Evolutionary conservation across 1,140 invertebrate genomes (phyloP), one percentile per base, ranked within the genome.

Genomic region (Camponotus vicinus): DNA sequence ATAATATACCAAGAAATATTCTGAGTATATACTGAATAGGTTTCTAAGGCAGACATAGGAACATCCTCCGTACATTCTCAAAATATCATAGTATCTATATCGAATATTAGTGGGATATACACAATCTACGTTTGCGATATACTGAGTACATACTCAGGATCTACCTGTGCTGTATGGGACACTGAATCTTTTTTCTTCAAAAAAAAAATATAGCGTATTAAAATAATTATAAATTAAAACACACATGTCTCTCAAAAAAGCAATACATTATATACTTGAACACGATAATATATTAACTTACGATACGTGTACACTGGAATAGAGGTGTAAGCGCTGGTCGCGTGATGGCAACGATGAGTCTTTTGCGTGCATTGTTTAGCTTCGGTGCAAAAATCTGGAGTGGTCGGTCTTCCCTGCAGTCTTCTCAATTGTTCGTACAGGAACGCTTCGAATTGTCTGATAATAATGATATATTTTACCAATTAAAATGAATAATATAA

Each of bases 361-460:
- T 97, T 97, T 86, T 97, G 97, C 1, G 97, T 98, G 92, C 98
- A 98, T 52, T 97, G 95, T 77, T 91, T 96, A 95, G 92, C 96
- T 92, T 95, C 96, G 49, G 94, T 95, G 91, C 95, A 96, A 92
- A 94, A 96, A 40, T 96, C 95, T 71, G 95, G 95, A 78, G 95
- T 97, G 86, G 93, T 93, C 85, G 93, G 96, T 88, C 95, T 95
- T 95, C 92, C 97, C 92, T 98, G 98, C 45, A 98, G 93, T 87
- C 97, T 97, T 90, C 98, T 96, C 8, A 98, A 95, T 91, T 98
- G 98, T 88, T 98, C 98, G 93, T 99, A 99, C 0, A 99, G 95
- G 94, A 99, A 99, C 90, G 97, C 97, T 95, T 99, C 98, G 92
- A 99, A 99, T 91, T 97, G 97, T 91, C 98, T 97, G 92, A 97